Percentiles rank a stretch among this genome's conserved stretches.
These are phyloP conservation scores for Asobara japonica DNA, from an alignment of 1,140 invertebrate genomes.

Conservation along the genomic window DNA sequence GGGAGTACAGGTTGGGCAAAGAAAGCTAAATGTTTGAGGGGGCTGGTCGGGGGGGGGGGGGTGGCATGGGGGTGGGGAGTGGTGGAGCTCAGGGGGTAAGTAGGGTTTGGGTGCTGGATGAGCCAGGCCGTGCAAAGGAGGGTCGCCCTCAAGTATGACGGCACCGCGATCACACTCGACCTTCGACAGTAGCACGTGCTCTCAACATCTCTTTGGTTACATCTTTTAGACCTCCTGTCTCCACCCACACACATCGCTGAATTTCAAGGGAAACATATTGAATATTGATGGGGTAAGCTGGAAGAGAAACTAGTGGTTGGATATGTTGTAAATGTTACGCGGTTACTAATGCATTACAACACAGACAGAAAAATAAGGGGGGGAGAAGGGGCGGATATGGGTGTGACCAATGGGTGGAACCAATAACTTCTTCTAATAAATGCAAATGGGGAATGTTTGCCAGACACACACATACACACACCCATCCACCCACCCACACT, in stretches of 20 bases:
- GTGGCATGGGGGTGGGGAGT: not conserved
- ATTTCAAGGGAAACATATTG: not conserved
- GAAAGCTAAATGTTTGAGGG: not conserved
- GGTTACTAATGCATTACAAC: too few species aligned
- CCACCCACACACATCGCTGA: not conserved
- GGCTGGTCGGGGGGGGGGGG: not conserved
- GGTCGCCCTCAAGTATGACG: slow-evolving; percentile 11
- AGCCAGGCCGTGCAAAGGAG: slow-evolving; percentile 34
- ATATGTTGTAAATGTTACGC: too few species aligned
- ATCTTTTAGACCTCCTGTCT: not conserved
- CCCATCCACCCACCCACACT: too few species aligned
- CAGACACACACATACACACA: too few species aligned
- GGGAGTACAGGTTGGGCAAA: not conserved
- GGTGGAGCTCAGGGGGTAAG: not conserved
- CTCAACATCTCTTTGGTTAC: slow-evolving; percentile 28
- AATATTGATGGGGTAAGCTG: not conserved
- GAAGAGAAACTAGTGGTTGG: not conserved
- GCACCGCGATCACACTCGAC: slow-evolving; percentile 34
- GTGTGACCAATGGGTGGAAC: too few species aligned
- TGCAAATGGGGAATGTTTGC: too few species aligned
- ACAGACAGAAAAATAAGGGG: too few species aligned
- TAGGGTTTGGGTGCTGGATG: slow-evolving; percentile 17
- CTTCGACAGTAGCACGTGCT: slow-evolving; percentile 38
- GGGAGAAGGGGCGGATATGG: too few species aligned
- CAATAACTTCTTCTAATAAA: too few species aligned